Percentiles rank a stretch among this genome's conserved stretches.
These are phyloP conservation scores for Notamacropus eugenii DNA, from an alignment of 2,797 vertebrate species.

Conservation along the genomic window DNA sequence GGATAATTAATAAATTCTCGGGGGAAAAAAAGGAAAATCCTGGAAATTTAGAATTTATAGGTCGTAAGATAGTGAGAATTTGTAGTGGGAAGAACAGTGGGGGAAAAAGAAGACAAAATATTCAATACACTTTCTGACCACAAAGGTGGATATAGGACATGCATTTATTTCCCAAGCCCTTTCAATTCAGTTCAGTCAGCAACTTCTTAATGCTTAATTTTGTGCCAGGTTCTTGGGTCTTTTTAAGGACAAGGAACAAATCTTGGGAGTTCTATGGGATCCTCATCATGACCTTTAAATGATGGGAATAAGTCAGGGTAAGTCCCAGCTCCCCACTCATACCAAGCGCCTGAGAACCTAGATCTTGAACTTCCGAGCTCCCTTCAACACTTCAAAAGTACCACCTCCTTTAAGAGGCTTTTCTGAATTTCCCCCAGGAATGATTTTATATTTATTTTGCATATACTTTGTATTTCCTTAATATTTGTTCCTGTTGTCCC, in stretches of 20 bases:
- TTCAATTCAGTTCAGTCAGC: neutral
- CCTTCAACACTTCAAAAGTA: neutral
- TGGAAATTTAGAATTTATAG: constrained; percentile 36
- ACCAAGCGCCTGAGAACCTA: neutral
- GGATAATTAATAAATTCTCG: constrained; percentile 65
- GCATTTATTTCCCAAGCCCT: neutral
- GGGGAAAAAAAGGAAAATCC: constrained; percentile 51
- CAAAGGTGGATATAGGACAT: neutral
- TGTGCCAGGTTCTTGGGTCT: neutral
- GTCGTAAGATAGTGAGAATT: constrained; percentile 45
- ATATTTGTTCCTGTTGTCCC: neutral
- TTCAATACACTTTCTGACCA: neutral
- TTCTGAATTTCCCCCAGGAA: neutral
- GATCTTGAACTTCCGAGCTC: neutral
- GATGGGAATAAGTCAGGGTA: neutral
- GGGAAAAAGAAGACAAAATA: neutral
- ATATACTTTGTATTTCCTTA: neutral
- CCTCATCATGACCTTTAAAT: neutral
- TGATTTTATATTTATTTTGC: neutral
- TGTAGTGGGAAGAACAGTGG: neutral
- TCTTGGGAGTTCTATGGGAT: neutral
- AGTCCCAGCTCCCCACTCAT: neutral
- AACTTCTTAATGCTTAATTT: neutral
- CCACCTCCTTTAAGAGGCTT: neutral
- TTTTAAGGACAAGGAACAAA: constrained; percentile 25